A percentile compares a stretch with the other conserved stretches of the same genome.
phyloP scores from a whole-genome alignment of 2,888 invertebrate species.

The Cantharis flavilabris region DNA sequence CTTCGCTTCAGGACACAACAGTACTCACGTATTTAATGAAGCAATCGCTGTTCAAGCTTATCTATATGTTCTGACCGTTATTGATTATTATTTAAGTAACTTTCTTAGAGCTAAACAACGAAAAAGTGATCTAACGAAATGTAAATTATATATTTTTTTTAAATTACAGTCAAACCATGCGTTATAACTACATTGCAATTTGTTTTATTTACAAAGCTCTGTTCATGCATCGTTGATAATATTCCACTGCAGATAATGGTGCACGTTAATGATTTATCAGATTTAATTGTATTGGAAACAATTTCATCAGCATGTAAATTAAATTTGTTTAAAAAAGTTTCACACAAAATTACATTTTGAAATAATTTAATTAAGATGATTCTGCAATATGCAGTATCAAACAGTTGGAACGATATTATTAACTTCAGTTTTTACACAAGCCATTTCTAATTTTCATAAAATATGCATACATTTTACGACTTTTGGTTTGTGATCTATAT shows the following conservation, averaged over 20 bases:
- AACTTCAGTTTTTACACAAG: too few species aligned
- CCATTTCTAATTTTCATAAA: background rate
- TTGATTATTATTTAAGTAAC: background rate
- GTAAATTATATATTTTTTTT: background rate
- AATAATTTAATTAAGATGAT: background rate
- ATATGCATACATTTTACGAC: background rate
- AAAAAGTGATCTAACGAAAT: background rate
- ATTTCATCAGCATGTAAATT: background rate
- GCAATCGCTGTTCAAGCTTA: constrained; percentile 18
- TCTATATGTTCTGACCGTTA: background rate
- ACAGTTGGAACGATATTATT: background rate
- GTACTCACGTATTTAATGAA: constrained; percentile 19
- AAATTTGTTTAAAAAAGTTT: background rate
- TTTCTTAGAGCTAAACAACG: background rate
- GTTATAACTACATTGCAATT: background rate
- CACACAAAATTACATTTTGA: background rate
- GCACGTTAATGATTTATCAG: background rate
- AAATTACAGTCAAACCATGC: background rate
- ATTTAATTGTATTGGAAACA: background rate
- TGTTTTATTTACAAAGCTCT: background rate
- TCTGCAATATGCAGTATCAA: background rate
- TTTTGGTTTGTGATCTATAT: background rate
- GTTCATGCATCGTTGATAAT: background rate
- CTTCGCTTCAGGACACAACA: constrained; percentile 3
- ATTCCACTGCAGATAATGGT: background rate